Conservation (phyloP, 2,113 vertebrate species). For the Brevimyrus niger region DNA sequence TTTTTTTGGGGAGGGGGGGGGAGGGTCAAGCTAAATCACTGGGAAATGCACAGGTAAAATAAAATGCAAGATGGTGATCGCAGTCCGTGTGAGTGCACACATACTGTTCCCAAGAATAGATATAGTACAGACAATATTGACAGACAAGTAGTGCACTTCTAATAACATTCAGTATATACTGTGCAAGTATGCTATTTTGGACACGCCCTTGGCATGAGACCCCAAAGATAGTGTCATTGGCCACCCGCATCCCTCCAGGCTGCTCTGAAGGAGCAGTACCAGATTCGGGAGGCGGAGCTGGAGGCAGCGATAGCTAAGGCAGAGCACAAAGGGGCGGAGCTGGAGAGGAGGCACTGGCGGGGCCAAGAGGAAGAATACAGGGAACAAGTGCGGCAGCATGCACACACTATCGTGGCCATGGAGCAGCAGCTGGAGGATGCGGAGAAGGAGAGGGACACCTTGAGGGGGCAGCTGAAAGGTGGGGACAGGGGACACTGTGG, state of each 20-base stretch:
- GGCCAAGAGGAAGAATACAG: constrained; percentile 51
- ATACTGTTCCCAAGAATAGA: not conserved
- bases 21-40: not conserved
- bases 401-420: constrained; percentile 63
- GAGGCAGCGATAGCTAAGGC: constrained; percentile 22
- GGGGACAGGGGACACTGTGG: not conserved
- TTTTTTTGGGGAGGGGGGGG: no score
- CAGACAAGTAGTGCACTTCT: not conserved
- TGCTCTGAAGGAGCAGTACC: constrained; percentile 31
- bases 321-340: constrained; percentile 31
- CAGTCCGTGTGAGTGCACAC: not conserved
- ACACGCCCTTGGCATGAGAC: not conserved
- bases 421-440: constrained; percentile 48
- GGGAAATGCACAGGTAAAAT: not conserved
- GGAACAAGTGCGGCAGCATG: constrained; percentile 68
- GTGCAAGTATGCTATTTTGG: not conserved
- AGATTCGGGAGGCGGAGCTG: constrained; percentile 30
- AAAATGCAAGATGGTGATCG: not conserved
- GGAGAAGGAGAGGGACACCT: constrained; percentile 38
- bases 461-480: constrained; percentile 52
- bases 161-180: not conserved
- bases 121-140: not conserved
- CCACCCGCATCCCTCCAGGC: constrained; percentile 21
- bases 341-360: constrained; percentile 38
- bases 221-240: not conserved